Conservation (phyloP, 2,113 vertebrate genomes). For the Pygoscelis antarcticus region DNA sequence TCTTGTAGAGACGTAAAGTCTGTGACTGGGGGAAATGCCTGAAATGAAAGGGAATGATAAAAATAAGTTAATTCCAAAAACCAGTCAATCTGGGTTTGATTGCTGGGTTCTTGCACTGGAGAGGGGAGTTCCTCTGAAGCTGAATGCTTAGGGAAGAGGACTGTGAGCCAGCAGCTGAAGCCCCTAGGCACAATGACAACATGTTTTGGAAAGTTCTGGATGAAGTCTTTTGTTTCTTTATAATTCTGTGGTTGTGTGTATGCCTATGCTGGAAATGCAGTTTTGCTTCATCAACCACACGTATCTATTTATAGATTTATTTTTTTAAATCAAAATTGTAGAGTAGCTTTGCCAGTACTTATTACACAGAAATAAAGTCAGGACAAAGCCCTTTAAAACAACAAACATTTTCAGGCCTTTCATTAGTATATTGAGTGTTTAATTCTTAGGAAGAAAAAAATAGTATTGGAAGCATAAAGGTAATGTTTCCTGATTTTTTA, state of each 20-base stretch:
- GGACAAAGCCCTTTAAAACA: conserved; percentile 5
- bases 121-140: neutral
- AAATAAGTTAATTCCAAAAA: neutral
- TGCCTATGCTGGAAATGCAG: neutral
- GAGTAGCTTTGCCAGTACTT: conserved; percentile 20
- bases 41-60: neutral
- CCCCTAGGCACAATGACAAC: conserved; percentile 22
- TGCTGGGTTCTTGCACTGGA: neutral
- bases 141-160: neutral
- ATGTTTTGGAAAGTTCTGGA: conserved; percentile 48
- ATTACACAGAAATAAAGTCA: conserved; percentile 4
- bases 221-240: conserved; percentile 30
- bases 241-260: conserved; percentile 5
- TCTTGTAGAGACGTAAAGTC: neutral
- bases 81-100: neutral
- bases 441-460: neutral
- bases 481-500: neutral
- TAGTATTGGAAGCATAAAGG: neutral
- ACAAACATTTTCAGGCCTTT: neutral
- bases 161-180: conserved; percentile 21
- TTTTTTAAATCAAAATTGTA: conserved; percentile 13
- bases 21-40: neutral
- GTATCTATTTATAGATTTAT: conserved; percentile 28
- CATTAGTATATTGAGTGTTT: neutral
- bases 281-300: conserved; percentile 24